phyloP scores from a whole-genome alignment of 2,797 vertebrate species.

The Argya squamiceps region DNA sequence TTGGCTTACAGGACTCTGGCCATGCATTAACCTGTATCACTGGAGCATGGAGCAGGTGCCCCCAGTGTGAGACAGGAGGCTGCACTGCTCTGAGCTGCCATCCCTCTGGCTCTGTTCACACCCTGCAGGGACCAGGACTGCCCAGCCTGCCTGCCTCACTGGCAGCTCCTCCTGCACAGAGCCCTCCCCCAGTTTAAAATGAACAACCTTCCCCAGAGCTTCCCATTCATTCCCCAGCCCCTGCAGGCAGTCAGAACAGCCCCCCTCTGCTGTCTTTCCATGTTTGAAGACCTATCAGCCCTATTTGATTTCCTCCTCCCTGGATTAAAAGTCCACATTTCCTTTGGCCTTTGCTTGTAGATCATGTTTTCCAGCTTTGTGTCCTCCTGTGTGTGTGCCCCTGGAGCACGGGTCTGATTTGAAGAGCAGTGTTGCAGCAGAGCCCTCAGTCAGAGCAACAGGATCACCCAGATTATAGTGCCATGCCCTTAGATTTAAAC shows the following conservation, averaged over 20 bases:
- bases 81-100: background rate
- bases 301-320: background rate
- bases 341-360: background rate
- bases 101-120: background rate
- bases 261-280: background rate
- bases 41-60: rapidly evolving
- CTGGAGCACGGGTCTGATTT: background rate
- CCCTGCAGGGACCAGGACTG: rapidly evolving
- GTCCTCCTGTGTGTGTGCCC: background rate
- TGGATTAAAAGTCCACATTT: background rate
- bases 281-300: background rate
- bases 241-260: background rate
- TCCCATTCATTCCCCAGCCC: background rate
- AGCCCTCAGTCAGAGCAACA: background rate
- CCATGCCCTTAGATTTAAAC: background rate
- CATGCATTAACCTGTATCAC: no score
- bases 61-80: background rate
- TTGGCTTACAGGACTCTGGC: no score
- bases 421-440: background rate
- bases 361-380: background rate
- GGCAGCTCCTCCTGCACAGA: background rate
- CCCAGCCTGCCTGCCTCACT: background rate
- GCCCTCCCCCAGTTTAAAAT: background rate
- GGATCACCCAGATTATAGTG: background rate
- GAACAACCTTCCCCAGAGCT: background rate